These are phyloP conservation scores for Acridotheres tristis DNA, from an alignment of 2,797 vertebrate genomes.

Conservation along the genomic window DNA sequence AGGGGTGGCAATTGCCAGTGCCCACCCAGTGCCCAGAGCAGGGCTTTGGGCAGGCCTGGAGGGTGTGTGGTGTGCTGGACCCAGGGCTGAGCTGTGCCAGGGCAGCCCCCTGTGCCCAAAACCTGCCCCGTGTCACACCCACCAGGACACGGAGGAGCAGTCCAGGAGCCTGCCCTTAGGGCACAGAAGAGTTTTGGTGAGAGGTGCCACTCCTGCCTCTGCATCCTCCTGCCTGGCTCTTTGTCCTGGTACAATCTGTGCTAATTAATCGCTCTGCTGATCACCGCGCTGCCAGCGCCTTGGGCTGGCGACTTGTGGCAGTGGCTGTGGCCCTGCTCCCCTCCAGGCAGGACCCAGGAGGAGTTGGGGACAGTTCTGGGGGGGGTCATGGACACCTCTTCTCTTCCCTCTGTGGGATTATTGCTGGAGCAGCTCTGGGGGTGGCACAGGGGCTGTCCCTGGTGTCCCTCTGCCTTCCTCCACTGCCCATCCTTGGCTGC, in stretches of 20 bases:
- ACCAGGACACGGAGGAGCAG: accelerated
- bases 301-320: neutral
- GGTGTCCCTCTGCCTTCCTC: accelerated
- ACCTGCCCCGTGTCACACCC: accelerated
- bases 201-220: neutral
- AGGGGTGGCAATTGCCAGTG: neutral
- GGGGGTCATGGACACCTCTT: accelerated
- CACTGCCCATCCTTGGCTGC: accelerated
- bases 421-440: neutral
- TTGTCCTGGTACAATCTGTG: neutral
- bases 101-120: neutral
- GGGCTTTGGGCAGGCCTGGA: neutral
- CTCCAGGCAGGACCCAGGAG: accelerated
- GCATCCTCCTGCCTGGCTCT: neutral
- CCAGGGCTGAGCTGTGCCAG: too few relatives aligned
- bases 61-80: accelerated
- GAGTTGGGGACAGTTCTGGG: accelerated
- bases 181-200: neutral
- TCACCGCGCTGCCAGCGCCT: neutral
- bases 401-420: accelerated
- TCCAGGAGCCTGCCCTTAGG: neutral
- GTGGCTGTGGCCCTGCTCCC: accelerated
- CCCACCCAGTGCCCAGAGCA: neutral
- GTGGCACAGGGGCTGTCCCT: neutral
- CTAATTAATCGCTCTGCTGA: neutral